These are phyloP conservation scores for Pterocles gutturalis DNA, from an alignment of 2,113 vertebrate species.

Conservation along the genomic window DNA sequence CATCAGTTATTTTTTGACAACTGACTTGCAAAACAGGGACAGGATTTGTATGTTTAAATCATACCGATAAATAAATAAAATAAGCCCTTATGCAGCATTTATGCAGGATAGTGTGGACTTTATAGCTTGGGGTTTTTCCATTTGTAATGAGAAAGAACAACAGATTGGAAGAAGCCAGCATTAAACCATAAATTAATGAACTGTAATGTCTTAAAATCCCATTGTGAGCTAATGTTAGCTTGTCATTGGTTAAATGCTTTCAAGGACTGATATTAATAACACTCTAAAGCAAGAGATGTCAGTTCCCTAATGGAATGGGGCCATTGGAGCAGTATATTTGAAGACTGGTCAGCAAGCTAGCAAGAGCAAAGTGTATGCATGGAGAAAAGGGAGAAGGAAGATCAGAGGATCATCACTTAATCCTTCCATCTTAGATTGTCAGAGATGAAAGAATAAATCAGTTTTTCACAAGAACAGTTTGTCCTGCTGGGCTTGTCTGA, in stretches of 20 bases:
- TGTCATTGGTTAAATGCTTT: constrained; percentile 66
- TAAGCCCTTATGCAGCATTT: neutral
- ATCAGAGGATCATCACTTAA: constrained; percentile 48
- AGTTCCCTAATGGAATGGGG: constrained; percentile 49
- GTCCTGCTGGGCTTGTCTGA: constrained; percentile 42
- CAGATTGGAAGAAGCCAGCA: constrained; percentile 50
- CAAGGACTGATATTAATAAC: constrained; percentile 69
- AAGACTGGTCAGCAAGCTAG: constrained; percentile 45
- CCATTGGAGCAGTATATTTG: constrained; percentile 41
- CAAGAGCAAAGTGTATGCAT: neutral
- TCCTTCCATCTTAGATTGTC: constrained; percentile 42
- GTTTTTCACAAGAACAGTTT: constrained; percentile 41
- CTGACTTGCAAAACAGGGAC: constrained; percentile 1
- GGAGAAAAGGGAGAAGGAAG: neutral
- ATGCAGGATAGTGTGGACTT: neutral
- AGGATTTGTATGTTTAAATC: constrained; percentile 5
- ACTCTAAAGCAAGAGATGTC: constrained; percentile 34
- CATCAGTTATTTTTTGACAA: constrained; percentile 3
- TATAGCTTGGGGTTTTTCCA: neutral
- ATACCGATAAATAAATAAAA: constrained; percentile 29
- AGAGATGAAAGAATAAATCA: constrained; percentile 29
- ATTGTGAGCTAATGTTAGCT: constrained; percentile 59
- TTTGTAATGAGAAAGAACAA: constrained; percentile 56
- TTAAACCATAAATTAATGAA: constrained; percentile 64
- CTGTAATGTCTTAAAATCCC: constrained; percentile 49